Percentiles rank a stretch among this genome's conserved stretches.
These are phyloP conservation scores for Mormyrops attenuatus DNA, from an alignment of 2,797 vertebrate species.

Conservation along the genomic window DNA sequence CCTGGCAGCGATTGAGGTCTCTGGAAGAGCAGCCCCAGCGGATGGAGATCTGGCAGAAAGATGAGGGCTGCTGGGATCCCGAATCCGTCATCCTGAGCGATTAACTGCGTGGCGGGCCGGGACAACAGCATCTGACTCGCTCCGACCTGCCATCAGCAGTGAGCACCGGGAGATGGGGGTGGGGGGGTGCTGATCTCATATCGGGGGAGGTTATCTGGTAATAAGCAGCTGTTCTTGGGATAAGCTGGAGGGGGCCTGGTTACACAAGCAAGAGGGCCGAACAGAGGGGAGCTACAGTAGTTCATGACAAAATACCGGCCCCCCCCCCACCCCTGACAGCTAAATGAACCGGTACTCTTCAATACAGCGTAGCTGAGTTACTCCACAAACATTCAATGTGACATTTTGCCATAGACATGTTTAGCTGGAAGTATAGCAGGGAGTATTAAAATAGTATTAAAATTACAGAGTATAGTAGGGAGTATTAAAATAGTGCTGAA, in stretches of 20 bases:
- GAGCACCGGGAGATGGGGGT: not conserved
- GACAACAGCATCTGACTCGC: not conserved
- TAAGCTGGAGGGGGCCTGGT: not conserved
- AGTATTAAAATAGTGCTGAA: not conserved
- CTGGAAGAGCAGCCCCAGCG: not conserved
- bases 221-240: not conserved
- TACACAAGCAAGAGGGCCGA: not conserved
- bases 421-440: not conserved
- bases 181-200: not conserved
- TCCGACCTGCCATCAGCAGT: not conserved
- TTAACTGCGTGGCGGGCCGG: not conserved
- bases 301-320: not conserved
- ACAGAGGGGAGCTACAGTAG: constrained; percentile 6
- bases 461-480: not conserved
- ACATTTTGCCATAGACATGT: not conserved
- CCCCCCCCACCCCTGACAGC: not conserved
- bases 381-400: not conserved
- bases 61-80: not conserved
- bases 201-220: not conserved
- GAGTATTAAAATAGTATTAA: not conserved
- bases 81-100: not conserved
- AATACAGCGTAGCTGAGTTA: not conserved
- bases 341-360: not conserved
- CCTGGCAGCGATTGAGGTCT: not conserved
- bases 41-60: not conserved